Base-by-base conservation (phyloP, 2,113 vertebrate genomes). In the Cheirogaleus medius region DNA sequence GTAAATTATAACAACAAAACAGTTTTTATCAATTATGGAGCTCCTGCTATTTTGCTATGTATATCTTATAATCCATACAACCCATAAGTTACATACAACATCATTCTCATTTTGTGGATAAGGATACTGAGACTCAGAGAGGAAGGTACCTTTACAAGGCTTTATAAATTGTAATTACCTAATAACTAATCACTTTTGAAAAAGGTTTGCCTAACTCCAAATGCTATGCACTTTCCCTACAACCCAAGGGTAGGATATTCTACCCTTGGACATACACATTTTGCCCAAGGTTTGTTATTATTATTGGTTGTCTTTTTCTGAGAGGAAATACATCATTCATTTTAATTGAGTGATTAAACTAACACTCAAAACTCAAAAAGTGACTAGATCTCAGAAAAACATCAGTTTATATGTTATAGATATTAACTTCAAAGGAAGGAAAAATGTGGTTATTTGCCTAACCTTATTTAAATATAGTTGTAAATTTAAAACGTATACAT, bases 231-330 rank as follows among this genome's bases (percentile, higher is more conserved):
- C 34, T 34, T 84, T 89, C 37, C n/a, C 20, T 69, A 0, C 12
- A 63, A n/a, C 17, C 52, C 27, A 13, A n/a, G 12, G 21, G 2
- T n/a, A 2, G 93, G 5, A 37, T 52, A 27, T 25, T 32, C 8
- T 54, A 66, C 4, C 8, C 29, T 6, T 27, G 27, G 37, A 27
- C 6, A 25, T 1, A 47, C 20, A 0, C 13, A 82, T 85, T 29
- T 56, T 2, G 6, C n/a, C 8, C 12, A 42, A 58, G 1, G 9
- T 29, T 37, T 49, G 1, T 54, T 49, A 15, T 18, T n/a, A 54
- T 39, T 73, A 27, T 10, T n/a, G 1, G 3, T 2, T 11, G 1
- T 0, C 4, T 42, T 37, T 32, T 6, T 87, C 11, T 14, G 7
- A 73, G 39, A 10, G 17, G 0, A 76, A 47, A 23, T 66, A 32